Evolutionary conservation across 2,113 vertebrate genomes (phyloP).

Genomic region (Peromyscus maniculatus): DNA sequence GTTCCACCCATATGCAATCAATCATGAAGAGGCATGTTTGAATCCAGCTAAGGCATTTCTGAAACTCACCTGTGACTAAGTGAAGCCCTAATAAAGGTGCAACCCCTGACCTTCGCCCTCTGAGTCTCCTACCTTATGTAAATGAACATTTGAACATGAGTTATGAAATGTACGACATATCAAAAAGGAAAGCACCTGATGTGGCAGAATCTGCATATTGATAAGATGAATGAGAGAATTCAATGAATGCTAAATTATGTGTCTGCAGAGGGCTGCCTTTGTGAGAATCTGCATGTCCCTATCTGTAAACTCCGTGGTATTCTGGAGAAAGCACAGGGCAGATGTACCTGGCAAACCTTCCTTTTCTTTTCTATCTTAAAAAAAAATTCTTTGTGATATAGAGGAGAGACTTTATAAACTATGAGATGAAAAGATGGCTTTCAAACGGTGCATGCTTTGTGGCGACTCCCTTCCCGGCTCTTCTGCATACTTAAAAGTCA

Average conservation of each 20-base stretch:
- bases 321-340: constrained; percentile 82
- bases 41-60: constrained; percentile 74
- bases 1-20: constrained; percentile 10
- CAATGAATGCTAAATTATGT: constrained; percentile 87
- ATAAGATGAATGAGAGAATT: constrained; percentile 84
- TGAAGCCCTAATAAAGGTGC: constrained; percentile 86
- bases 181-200: constrained; percentile 82
- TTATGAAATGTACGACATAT: constrained; percentile 86
- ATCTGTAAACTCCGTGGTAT: constrained; percentile 87
- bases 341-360: constrained; percentile 84
- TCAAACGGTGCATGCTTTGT: constrained; percentile 85
- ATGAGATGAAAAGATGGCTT: constrained; percentile 86
- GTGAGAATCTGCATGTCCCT: constrained; percentile 79
- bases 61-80: constrained; percentile 85
- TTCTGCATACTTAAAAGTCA: constrained; percentile 89
- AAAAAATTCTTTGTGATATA: constrained; percentile 79
- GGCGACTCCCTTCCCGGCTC: constrained; percentile 80
- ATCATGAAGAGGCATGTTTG: constrained; percentile 63
- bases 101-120: constrained; percentile 84
- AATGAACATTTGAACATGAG: constrained; percentile 88
- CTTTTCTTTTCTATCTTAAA: constrained; percentile 57
- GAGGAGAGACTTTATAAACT: constrained; percentile 87
- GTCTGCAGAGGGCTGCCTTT: constrained; percentile 84
- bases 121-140: constrained; percentile 84
- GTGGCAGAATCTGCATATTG: constrained; percentile 87